Evolutionary conservation across 2,888 invertebrate genomes (phyloP), one percentile per base, ranked within the genome.

Genomic region (Deladenus siricidicola): DNA sequence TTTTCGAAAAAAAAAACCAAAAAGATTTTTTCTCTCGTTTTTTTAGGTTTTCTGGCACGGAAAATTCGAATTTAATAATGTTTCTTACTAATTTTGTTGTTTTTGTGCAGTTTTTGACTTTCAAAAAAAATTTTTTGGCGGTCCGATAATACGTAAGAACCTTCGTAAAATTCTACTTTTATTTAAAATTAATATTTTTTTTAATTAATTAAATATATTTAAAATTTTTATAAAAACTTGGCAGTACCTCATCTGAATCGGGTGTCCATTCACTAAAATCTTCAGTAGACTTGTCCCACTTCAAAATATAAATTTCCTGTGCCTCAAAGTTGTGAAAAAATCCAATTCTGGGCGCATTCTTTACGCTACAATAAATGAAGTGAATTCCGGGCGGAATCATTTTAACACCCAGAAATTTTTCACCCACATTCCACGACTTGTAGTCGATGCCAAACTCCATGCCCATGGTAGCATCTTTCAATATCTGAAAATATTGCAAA

Each of bases 351-450:
- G 67, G 67, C 26, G 67, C 66, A 2, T 65, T 47, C 24, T 43
- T 19, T 0, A 50, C 67, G 88, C 82, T 82, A 88, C 86, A 47
- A 88, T 90, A 90, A 19, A 98, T 84, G 78, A 88, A 93, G 81
- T 98, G 96, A 56, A 92, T 82, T 4, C 96, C 96, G 1, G 92
- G 90, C 0, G 96, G 96, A 73, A 98, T 94, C 93, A 98, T 93
- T 84, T 98, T 98, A 29, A 98, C 86, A 0, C 96, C 98, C 74
- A 86, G 85, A 80, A 98, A 98, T 78, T 88, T 88, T 60, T 89
- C 87, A 2, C 89, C 92, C 0, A 89, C 88, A 66, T 86, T 87
- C 88, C 93, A 94, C 0, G 86, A 85, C 78, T 88, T 87, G 79
- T 89, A 84, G 80, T 98, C 96, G 66, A 93, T 89, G n/a, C 98